Base-by-base conservation (phyloP, 2,797 vertebrate genomes). In the Cuniculus paca region DNA sequence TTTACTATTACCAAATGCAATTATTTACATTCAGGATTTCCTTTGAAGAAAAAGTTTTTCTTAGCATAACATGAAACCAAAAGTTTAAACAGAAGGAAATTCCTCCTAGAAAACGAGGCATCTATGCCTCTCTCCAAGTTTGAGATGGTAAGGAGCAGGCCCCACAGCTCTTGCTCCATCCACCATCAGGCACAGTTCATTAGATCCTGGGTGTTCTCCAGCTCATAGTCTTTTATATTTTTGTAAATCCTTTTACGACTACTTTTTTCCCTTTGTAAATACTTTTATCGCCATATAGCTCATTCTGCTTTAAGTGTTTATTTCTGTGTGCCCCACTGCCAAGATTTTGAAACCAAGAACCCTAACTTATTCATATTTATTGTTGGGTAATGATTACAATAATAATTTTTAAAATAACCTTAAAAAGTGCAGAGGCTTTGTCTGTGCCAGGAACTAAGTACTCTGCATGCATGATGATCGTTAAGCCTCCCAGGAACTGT, bases 281-380 rank as follows among this genome's bases (percentile, higher is more conserved):
- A 13, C 42, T 60, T 56, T 61, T 48, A 65, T 78, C 82, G 74
- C 20, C 80, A 54, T 1, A 11, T 39, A 31, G 54, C 16, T 75
- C 3, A 0, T 54, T 14, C 45, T 39, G n/a, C 75, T 79, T 79
- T 60, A 80, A 45, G 31, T 16, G 34, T 80, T 65, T 61, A 74
- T 79, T 70, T 94, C 81, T 45, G 20, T 19, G 9, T 61, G 22
- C 7, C 17, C 58, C 78, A 54, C 1, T 26, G 65, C 54, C 60
- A 81, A 56, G 61, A 74, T 68, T 85, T 48, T 90, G 48, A 82
- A 88, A 78, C 74, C 12, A 95, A 96, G 31, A 80, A 36, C 12
- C 42, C 60, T 54, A 24, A 14, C 87, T 79, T 68, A 74, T 75
- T 82, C 54, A 56, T 89, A 81, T 39, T 61, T 68, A 61, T 68